Evolutionary conservation across 2,888 invertebrate genomes (phyloP).

Genomic region (Tanaodytes sp.): DNA sequence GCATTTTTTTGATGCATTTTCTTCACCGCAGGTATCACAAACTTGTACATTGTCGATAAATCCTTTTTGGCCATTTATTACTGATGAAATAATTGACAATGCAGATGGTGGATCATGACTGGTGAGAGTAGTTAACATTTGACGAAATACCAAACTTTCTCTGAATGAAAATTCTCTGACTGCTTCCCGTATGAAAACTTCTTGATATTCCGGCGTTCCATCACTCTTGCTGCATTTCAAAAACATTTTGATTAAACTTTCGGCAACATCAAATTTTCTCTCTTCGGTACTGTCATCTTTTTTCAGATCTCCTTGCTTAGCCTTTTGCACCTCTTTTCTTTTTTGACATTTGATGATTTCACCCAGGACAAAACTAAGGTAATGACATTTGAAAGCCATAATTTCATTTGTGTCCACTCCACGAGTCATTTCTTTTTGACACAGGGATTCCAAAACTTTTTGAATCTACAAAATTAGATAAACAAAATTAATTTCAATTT

Average conservation of each 20-base stretch:
- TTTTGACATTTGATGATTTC: slow-evolving; percentile 82
- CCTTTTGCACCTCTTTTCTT: slow-evolving; percentile 77
- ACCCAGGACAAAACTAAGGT: slow-evolving; percentile 82
- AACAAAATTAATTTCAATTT: background rate
- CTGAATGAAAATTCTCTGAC: slow-evolving; percentile 92
- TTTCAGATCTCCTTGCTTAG: slow-evolving; percentile 65
- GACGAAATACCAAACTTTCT: slow-evolving; percentile 91
- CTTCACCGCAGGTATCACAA: slow-evolving; percentile 91
- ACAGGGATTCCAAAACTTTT: slow-evolving; percentile 87
- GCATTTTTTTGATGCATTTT: slow-evolving; percentile 94
- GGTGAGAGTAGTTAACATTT: slow-evolving; percentile 85
- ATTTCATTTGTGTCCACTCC: slow-evolving; percentile 90
- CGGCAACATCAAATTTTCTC: slow-evolving; percentile 78
- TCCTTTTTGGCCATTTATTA: slow-evolving; percentile 90
- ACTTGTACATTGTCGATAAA: slow-evolving; percentile 80
- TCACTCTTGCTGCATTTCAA: slow-evolving; percentile 84
- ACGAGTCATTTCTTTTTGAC: slow-evolving; percentile 89
- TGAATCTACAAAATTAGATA: slow-evolving; percentile 72
- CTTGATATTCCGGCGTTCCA: slow-evolving; percentile 77
- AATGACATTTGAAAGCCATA: slow-evolving; percentile 92
- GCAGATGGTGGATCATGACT: slow-evolving; percentile 83
- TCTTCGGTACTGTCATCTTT: slow-evolving; percentile 65
- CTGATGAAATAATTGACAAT: slow-evolving; percentile 82
- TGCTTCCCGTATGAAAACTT: slow-evolving; percentile 85
- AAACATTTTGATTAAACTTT: slow-evolving; percentile 83